Conservation (phyloP, 2,888 invertebrate genomes). For the Hermaeophaga mercurialis region DNA sequence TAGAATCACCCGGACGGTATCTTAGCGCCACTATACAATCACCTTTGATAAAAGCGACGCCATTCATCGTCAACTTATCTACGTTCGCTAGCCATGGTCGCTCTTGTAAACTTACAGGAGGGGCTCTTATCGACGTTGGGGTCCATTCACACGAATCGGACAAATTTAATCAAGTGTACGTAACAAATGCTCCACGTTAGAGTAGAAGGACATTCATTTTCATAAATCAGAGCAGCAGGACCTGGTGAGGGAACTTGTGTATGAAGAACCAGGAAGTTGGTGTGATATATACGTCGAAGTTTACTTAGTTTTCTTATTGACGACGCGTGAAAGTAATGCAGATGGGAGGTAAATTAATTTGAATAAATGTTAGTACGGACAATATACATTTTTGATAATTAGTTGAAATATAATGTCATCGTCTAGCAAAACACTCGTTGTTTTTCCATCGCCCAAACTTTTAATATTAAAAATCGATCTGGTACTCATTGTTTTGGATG, state of each 20-base stretch:
- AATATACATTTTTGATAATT: too few relatives aligned
- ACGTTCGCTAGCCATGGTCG: slow-evolving; percentile 20
- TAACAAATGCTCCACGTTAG: slow-evolving; percentile 55
- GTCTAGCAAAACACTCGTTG: too few relatives aligned
- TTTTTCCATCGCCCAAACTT: too few relatives aligned
- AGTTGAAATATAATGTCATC: too few relatives aligned
- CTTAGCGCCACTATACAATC: slow-evolving; percentile 33
- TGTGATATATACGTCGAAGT: slow-evolving; percentile 6
- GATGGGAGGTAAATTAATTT: too few relatives aligned
- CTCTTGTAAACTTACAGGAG: slow-evolving; percentile 46
- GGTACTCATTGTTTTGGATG: too few relatives aligned
- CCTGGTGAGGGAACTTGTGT: not conserved
- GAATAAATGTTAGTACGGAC: too few relatives aligned
- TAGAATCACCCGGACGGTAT: not conserved
- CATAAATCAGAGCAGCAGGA: slow-evolving; percentile 25
- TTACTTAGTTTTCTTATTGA: slow-evolving; percentile 1
- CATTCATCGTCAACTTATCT: slow-evolving; percentile 55
- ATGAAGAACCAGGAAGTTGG: slow-evolving; percentile 2
- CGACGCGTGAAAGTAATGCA: too few relatives aligned
- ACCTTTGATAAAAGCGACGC: slow-evolving; percentile 44
- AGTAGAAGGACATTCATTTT: slow-evolving; percentile 34
- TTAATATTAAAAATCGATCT: too few relatives aligned
- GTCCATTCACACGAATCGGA: slow-evolving; percentile 54
- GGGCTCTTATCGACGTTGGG: slow-evolving; percentile 51
- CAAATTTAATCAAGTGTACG: slow-evolving; percentile 56